Evolutionary conservation across 2,113 vertebrate genomes (phyloP).

Genomic region (Tetrao urogallus): DNA sequence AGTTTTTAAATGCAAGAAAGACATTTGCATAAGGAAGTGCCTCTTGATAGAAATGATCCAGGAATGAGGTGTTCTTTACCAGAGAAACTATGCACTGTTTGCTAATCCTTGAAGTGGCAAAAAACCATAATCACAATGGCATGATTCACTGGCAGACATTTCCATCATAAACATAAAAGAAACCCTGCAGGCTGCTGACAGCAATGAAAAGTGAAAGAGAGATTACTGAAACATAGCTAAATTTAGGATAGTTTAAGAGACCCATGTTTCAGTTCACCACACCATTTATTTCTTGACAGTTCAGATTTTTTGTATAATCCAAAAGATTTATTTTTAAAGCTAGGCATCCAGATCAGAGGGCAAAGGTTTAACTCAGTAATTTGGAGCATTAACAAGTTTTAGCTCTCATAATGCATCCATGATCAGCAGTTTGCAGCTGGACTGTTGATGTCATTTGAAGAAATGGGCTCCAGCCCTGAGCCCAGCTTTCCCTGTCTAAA

Average conservation of each 20-base stretch:
- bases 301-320: slow-evolving; percentile 28
- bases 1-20: background rate
- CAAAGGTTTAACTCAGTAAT: background rate
- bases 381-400: background rate
- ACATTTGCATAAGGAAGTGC: background rate
- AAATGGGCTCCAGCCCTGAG: background rate
- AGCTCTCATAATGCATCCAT: background rate
- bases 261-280: slow-evolving; percentile 14
- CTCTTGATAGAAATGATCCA: background rate
- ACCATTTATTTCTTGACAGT: slow-evolving; percentile 49
- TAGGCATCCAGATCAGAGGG: background rate
- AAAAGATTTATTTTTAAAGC: slow-evolving; percentile 36
- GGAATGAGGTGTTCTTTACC: background rate
- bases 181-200: background rate
- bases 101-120: slow-evolving; percentile 9
- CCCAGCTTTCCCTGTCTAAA: background rate
- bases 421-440: background rate
- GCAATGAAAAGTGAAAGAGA: slow-evolving; percentile 21
- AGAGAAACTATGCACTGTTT: background rate
- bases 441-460: background rate
- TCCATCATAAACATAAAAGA: slow-evolving; percentile 4
- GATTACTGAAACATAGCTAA: slow-evolving; percentile 40
- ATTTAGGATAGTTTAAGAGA: slow-evolving; percentile 11
- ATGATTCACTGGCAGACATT: slow-evolving; percentile 11
- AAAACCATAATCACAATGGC: background rate